Percentiles rank a stretch among this genome's conserved stretches.
phyloP scores from a whole-genome alignment of 2,113 vertebrate genomes.

The Ageneiosus marmoratus region DNA sequence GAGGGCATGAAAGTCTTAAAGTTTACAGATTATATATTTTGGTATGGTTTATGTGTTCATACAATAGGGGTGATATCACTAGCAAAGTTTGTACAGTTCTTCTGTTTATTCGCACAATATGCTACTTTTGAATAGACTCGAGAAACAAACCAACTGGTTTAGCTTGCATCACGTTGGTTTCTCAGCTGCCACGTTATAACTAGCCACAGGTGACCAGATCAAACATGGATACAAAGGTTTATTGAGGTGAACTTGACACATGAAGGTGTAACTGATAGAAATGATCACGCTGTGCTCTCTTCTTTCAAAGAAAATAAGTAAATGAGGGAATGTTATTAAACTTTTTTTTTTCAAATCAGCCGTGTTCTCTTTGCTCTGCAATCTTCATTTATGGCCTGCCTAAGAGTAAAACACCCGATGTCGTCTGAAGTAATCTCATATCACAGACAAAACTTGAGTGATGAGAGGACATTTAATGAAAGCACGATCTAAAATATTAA shows the following conservation, averaged over 20 bases:
- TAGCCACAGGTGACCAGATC: not conserved
- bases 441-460: not conserved
- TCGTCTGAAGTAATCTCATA: not conserved
- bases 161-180: not conserved
- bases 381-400: not conserved
- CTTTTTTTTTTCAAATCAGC: not conserved
- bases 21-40: not conserved
- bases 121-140: not conserved
- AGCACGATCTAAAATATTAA: not conserved
- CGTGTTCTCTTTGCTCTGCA: not conserved
- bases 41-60: not conserved
- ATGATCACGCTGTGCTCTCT: not conserved
- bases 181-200: not conserved
- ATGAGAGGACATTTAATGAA: not conserved
- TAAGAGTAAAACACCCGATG: not conserved
- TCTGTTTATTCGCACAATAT: not conserved
- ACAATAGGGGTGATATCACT: not conserved
- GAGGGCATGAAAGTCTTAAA: not conserved
- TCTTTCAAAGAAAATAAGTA: not conserved
- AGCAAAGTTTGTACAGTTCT: not conserved
- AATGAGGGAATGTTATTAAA: not conserved
- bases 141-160: not conserved
- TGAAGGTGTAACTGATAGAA: not conserved
- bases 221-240: not conserved
- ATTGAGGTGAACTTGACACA: not conserved